phyloP scores from a whole-genome alignment of 2,797 vertebrate genomes.

The Falco concolor region DNA sequence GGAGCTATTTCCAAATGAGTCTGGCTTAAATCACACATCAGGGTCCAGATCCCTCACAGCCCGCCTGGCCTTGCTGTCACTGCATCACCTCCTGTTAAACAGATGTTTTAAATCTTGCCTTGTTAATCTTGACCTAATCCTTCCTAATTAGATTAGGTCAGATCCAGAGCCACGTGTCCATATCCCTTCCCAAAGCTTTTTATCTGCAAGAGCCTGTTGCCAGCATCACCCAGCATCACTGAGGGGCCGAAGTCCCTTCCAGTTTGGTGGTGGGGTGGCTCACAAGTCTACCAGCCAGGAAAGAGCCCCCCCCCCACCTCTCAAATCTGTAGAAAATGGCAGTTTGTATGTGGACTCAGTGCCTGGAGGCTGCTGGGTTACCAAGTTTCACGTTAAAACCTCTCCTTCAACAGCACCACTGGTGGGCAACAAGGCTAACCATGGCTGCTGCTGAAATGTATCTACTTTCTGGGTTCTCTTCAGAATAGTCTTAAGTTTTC shows the following conservation, averaged over 20 bases:
- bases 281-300: no score
- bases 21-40: rapidly evolving
- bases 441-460: no score
- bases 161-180: rapidly evolving
- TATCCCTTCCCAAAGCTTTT: background rate
- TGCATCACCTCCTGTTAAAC: no score
- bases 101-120: background rate
- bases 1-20: rapidly evolving
- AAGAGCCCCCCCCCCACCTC: background rate
- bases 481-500: no score
- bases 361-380: no score
- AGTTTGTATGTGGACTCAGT: background rate
- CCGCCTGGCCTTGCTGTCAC: background rate
- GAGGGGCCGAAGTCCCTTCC: background rate
- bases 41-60: background rate
- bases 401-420: background rate
- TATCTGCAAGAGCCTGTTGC: no score
- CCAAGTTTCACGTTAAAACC: background rate
- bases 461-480: rapidly evolving
- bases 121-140: background rate
- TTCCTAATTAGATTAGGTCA: background rate
- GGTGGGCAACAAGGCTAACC: no score
- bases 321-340: rapidly evolving
- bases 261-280: rapidly evolving
- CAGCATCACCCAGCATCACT: no score